phyloP scores from a whole-genome alignment of 92 coral and sea anemone genomes.

The Ricordea florida region DNA sequence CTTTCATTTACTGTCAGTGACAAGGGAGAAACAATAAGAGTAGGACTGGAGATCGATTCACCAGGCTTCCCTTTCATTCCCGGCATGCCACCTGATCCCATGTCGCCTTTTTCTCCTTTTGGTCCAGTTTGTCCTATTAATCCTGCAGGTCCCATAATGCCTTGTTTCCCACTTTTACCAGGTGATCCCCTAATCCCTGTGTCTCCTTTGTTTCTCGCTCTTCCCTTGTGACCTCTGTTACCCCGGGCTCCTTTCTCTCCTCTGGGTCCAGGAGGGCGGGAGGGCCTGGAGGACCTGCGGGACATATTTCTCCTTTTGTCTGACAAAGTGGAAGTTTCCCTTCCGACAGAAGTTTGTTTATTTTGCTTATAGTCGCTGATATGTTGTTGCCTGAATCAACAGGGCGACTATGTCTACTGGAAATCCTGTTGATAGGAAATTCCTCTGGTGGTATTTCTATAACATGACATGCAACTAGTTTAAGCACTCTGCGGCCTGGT shows the following conservation, averaged over 20 bases:
- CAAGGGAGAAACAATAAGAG: background rate
- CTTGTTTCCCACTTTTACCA: background rate
- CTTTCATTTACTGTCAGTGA: background rate
- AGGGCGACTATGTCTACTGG: background rate
- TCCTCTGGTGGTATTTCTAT: too few relatives aligned
- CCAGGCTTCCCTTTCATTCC: slow-evolving; percentile 10
- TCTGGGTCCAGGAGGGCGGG: slow-evolving; percentile 3
- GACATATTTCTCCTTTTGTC: background rate
- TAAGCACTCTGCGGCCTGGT: too few relatives aligned
- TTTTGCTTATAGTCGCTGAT: background rate
- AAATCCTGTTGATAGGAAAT: too few relatives aligned
- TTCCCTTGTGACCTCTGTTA: background rate
- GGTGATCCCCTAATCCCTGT: background rate
- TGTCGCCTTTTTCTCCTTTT: background rate
- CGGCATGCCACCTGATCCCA: background rate
- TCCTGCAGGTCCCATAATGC: slow-evolving; percentile 6
- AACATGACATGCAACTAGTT: too few relatives aligned
- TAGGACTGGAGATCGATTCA: background rate
- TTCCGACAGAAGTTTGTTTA: background rate
- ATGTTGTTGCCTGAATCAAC: background rate
- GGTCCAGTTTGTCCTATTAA: background rate
- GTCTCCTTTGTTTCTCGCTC: background rate
- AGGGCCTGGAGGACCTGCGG: background rate
- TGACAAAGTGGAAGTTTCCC: background rate
- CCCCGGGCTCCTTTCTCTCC: slow-evolving; percentile 2